Conservation (phyloP, 2,888 invertebrate species). For the Unio pictorum region DNA sequence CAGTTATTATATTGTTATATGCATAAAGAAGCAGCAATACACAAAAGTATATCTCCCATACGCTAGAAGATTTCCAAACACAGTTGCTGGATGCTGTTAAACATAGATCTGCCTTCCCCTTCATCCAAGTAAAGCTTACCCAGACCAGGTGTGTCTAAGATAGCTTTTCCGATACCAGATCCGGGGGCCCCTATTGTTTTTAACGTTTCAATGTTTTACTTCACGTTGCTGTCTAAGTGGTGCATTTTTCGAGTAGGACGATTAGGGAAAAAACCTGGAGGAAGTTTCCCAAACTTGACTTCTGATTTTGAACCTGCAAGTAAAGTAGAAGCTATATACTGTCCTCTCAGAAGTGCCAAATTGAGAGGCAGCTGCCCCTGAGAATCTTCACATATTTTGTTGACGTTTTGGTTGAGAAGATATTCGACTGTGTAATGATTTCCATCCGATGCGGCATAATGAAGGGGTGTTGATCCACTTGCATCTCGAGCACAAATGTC, state of each 20-base stretch:
- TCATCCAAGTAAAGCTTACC: constrained; percentile 5
- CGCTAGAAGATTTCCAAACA: constrained; percentile 6
- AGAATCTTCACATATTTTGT: no score
- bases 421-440: not conserved
- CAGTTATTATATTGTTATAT: no score
- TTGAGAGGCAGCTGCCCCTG: not conserved
- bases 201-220: constrained; percentile 3
- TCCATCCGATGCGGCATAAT: not conserved
- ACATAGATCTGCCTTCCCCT: constrained; percentile 7
- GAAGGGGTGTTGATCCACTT: not conserved
- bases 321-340: not conserved
- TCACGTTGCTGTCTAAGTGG: constrained; percentile 10
- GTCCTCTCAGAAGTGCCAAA: constrained; percentile 5
- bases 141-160: constrained; percentile 9
- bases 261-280: constrained; percentile 13
- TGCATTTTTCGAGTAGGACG: constrained; percentile 6
- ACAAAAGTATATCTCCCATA: constrained; percentile 15
- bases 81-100: not conserved
- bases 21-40: no score
- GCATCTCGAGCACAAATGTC: not conserved
- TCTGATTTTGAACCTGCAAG: constrained; percentile 1
- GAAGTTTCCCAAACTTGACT: constrained; percentile 13
- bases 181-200: not conserved
- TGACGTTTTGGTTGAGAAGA: no score
- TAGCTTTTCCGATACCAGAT: not conserved